Conservation (phyloP, 2,113 vertebrate species). For the Vicugna pacos region DNA sequence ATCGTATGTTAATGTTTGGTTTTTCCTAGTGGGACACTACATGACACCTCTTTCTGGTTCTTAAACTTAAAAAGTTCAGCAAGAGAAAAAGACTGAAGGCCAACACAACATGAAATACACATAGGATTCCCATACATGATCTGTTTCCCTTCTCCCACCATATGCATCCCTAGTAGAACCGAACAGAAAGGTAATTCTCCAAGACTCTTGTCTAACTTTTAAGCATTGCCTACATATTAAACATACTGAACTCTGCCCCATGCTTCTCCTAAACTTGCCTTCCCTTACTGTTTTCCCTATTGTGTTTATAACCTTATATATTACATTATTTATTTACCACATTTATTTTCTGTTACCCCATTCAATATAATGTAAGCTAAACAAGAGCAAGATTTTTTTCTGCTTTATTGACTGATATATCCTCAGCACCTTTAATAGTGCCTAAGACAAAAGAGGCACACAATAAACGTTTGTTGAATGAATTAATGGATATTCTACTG, state of each 20-base stretch:
- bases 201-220: not conserved
- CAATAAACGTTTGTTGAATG: constrained; percentile 20
- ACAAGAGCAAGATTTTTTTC: not conserved
- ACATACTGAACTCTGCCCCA: not conserved
- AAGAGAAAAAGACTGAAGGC: not conserved
- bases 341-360: not conserved
- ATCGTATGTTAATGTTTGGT: not conserved
- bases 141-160: not conserved
- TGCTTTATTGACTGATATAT: not conserved
- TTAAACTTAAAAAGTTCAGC: not conserved
- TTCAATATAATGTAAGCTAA: not conserved
- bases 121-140: not conserved
- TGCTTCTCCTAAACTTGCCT: not conserved
- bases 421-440: not conserved
- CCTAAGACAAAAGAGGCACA: not conserved
- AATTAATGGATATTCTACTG: not conserved
- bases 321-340: not conserved
- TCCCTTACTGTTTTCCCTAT: not conserved
- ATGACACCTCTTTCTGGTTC: not conserved
- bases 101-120: not conserved
- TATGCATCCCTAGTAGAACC: not conserved
- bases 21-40: not conserved
- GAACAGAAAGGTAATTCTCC: not conserved
- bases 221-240: not conserved
- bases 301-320: not conserved